A percentile compares a stretch with the other conserved stretches of the same genome.
phyloP scores from a whole-genome alignment of 2,888 invertebrate genomes.

The Drosophila kuntzei region DNA sequence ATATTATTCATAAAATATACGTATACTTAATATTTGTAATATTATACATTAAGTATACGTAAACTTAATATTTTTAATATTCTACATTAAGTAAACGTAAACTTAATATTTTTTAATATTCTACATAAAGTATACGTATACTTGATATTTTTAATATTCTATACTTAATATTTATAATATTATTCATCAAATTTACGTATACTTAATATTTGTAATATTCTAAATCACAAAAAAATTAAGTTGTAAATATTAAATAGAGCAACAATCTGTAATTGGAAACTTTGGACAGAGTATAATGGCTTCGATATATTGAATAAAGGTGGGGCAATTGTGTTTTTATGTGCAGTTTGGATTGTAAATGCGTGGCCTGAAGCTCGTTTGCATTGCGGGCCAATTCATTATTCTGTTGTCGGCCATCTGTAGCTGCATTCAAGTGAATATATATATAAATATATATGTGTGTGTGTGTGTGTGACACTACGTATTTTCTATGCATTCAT shows the following conservation, averaged over 20 bases:
- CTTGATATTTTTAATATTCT: neutral
- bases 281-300: slow-evolving; percentile 24
- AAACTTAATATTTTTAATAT: too few species aligned
- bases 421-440: slow-evolving; percentile 44
- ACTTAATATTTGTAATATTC: too few species aligned
- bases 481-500: slow-evolving; percentile 77
- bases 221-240: too few species aligned
- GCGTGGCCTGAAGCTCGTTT: slow-evolving; percentile 49
- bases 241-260: neutral
- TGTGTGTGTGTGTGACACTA: slow-evolving; percentile 35
- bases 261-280: neutral
- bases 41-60: too few species aligned
- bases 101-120: too few species aligned
- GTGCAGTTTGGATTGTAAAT: slow-evolving; percentile 30
- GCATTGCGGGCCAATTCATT: slow-evolving; percentile 66
- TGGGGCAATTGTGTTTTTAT: slow-evolving; percentile 37
- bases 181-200: neutral
- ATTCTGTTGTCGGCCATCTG: slow-evolving; percentile 57
- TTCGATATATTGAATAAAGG: slow-evolving; percentile 23
- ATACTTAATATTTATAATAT: too few species aligned
- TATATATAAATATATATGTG: neutral
- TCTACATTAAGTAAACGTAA: too few species aligned
- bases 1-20: neutral
- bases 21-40: too few species aligned
- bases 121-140: too few species aligned